These are phyloP conservation scores for Chromis chromis DNA, from an alignment of 2,797 vertebrate genomes.

Conservation along the genomic window DNA sequence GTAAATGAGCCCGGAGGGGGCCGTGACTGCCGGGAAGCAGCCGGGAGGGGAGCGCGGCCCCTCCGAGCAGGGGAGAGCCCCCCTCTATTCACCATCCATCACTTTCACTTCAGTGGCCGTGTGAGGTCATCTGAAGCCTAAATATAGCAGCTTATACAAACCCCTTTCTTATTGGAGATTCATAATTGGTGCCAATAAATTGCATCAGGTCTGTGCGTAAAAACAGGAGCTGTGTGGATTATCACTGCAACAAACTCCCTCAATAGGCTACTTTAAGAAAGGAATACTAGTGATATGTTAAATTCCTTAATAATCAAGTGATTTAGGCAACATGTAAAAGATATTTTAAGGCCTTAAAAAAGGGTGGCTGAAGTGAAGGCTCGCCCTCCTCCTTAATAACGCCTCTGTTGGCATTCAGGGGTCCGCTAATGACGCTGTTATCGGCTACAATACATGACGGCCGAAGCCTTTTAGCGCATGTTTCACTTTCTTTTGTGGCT, in stretches of 20 bases:
- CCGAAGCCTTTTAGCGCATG: conserved; percentile 14
- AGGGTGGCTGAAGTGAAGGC: conserved; percentile 19
- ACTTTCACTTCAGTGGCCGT: conserved; percentile 52
- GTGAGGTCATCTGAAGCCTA: conserved; percentile 67
- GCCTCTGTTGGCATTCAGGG: background rate
- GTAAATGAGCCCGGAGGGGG: conserved; percentile 68
- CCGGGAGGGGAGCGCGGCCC: too few relatives aligned
- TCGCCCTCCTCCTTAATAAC: conserved; percentile 1
- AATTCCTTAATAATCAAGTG: background rate
- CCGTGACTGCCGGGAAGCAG: conserved; percentile 79
- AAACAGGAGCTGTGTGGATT: conserved; percentile 6
- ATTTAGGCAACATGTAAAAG: background rate
- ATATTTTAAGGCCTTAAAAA: background rate
- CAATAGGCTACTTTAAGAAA: too few relatives aligned
- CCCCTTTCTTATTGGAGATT: background rate
- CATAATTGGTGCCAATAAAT: conserved; percentile 14
- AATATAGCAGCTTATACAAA: conserved; percentile 62
- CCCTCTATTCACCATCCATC: conserved; percentile 46
- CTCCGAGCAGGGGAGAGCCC: conserved; percentile 29
- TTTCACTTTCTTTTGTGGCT: conserved; percentile 70
- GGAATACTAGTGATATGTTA: too few relatives aligned
- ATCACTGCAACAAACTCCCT: too few relatives aligned
- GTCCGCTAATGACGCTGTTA: conserved; percentile 49
- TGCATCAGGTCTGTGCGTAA: background rate
- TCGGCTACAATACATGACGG: conserved; percentile 41